A percentile compares a stretch with the other conserved stretches of the same genome.
Evolutionary conservation across 2,888 invertebrate species (phyloP).

Genomic region (Synergus umbraculus): DNA sequence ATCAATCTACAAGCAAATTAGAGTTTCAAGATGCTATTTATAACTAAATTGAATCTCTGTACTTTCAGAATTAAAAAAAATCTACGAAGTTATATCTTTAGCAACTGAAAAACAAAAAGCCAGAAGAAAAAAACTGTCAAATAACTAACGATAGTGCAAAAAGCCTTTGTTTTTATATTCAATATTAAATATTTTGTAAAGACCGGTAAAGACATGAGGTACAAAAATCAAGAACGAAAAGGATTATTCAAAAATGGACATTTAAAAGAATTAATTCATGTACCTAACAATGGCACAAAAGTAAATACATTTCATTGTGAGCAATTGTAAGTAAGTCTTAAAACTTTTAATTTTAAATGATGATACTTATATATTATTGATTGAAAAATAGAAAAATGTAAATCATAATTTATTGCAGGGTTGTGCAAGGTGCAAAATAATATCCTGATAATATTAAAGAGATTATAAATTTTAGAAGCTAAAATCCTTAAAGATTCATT

Average conservation of each 20-base stretch:
- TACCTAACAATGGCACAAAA: too few relatives aligned
- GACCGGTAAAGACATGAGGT: too few relatives aligned
- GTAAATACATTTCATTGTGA: too few relatives aligned
- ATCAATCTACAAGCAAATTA: not conserved
- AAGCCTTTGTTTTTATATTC: too few relatives aligned
- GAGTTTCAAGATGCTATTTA: not conserved
- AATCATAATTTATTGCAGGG: not conserved
- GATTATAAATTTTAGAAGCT: not conserved
- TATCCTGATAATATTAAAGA: not conserved
- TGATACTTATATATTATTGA: too few relatives aligned
- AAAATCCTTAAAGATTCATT: not conserved
- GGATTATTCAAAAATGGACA: too few relatives aligned
- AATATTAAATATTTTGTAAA: too few relatives aligned
- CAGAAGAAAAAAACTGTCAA: not conserved
- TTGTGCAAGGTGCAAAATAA: not conserved
- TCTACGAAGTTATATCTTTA: not conserved
- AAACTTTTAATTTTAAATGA: too few relatives aligned
- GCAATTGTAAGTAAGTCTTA: too few relatives aligned
- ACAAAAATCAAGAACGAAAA: too few relatives aligned
- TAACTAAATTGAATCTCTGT: not conserved
- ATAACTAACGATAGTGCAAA: not conserved
- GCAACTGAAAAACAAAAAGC: not conserved
- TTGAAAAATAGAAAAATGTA: too few relatives aligned
- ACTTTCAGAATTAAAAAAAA: not conserved
- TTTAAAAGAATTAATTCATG: too few relatives aligned